These are phyloP conservation scores for Pyrochroa serraticornis DNA, from an alignment of 2,888 invertebrate species.

Conservation along the genomic window DNA sequence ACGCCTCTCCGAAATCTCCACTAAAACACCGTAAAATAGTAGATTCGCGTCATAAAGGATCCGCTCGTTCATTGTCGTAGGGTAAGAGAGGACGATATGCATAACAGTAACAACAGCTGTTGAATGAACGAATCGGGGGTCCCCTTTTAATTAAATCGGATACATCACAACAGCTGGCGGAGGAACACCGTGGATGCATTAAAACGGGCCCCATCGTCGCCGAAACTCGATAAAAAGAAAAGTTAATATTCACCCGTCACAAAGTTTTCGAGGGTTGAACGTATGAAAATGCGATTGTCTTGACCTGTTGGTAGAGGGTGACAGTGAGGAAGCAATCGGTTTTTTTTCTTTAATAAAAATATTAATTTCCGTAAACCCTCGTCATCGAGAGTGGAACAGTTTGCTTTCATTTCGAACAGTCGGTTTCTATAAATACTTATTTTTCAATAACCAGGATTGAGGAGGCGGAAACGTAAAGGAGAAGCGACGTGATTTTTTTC, in stretches of 20 bases:
- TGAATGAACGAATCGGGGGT: constrained; percentile 2
- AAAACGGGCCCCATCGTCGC: constrained; percentile 36
- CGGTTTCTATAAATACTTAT: too few relatives aligned
- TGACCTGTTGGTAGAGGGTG: not conserved
- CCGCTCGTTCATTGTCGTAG: constrained; percentile 15
- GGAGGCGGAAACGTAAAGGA: too few relatives aligned
- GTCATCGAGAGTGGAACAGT: not conserved
- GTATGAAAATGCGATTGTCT: not conserved
- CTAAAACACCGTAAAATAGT: constrained; percentile 11
- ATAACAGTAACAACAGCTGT: constrained; percentile 15
- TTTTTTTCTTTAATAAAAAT: too few relatives aligned
- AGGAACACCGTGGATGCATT: constrained; percentile 27
- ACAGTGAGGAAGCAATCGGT: not conserved
- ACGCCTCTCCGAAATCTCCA: constrained; percentile 10
- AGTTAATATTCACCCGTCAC: constrained; percentile 40
- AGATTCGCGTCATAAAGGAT: constrained; percentile 11
- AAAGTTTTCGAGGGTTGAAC: constrained; percentile 3
- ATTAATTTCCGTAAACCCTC: not conserved
- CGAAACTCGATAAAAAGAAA: constrained; percentile 44
- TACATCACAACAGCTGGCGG: constrained; percentile 50
- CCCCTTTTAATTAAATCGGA: constrained; percentile 52
- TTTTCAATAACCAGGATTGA: too few relatives aligned
- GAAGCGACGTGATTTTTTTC: too few relatives aligned
- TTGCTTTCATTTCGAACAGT: not conserved
- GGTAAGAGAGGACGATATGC: constrained; percentile 13